Conservation (phyloP, 2,888 invertebrate species). For the Tetheella fluctuosa region DNA sequence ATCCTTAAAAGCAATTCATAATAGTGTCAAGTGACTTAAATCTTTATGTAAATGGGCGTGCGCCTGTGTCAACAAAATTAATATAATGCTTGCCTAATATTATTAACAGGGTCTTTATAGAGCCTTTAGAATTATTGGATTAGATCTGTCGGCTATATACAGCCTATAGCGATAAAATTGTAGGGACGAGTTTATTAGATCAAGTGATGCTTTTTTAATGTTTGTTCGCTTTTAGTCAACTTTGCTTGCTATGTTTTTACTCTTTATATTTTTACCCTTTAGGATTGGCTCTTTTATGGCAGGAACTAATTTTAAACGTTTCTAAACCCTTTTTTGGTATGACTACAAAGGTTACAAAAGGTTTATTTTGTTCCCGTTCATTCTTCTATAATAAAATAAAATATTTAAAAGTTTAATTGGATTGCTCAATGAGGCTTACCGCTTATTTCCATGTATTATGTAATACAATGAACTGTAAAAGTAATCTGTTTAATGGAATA, state of each 20-base stretch:
- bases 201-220: too few relatives aligned
- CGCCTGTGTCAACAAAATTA: conserved; percentile 2
- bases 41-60: background rate
- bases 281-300: background rate
- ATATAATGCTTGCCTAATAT: background rate
- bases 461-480: conserved; percentile 41
- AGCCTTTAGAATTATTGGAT: conserved; percentile 6
- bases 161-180: background rate
- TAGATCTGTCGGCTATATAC: background rate
- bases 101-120: background rate
- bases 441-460: conserved; percentile 25
- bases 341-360: background rate
- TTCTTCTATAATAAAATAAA: too few relatives aligned
- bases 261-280: background rate
- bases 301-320: background rate
- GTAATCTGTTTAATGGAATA: conserved; percentile 47
- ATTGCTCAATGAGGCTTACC: conserved; percentile 53
- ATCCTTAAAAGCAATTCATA: conserved; percentile 23
- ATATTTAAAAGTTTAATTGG: conserved; percentile 35
- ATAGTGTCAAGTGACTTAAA: conserved; percentile 4
- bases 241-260: too few relatives aligned
- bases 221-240: too few relatives aligned
- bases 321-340: background rate
- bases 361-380: background rate
- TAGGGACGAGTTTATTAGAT: background rate